Evolutionary conservation across 2,888 invertebrate species (phyloP), one percentile per base, ranked within the genome.

Genomic region (Tenthredo livida): DNA sequence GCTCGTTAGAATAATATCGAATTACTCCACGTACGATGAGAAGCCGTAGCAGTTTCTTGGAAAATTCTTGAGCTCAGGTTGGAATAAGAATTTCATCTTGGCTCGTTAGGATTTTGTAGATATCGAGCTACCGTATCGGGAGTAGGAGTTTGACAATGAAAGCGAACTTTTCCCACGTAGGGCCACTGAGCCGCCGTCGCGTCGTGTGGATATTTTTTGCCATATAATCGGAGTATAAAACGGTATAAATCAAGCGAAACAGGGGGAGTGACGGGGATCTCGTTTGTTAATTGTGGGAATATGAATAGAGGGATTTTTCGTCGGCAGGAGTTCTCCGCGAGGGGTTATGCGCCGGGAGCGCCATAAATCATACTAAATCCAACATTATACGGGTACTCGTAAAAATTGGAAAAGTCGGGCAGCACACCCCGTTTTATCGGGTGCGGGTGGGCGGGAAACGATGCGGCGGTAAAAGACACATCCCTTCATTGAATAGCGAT

Each of bases 371-470:
- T 80, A 83, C 86, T 86, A 86, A 87, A 88, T 87, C 86, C 85
- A 85, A 86, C 86, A 80, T 84, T 85, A 73, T 85, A 84, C 50
- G 43, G 73, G 84, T 84, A 86, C 72, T 82, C 85, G 67, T 86
- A 58, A 80, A 82, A 86, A 88, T 86, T 88, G 87, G 88, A 88
- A 89, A 89, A 89, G 84, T 84, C 86, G 85, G 86, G 85, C 84
- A 80, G 40, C 80, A 40, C 80, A 33, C 78, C 25, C 33, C 12
- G 87, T 87, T 87, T 85, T 86, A 50, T 21, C 54, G 85, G 77
- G 47, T 47, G 77, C 25, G 58, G 77, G 77, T 50, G 54, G 54
- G 77, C 33, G 54, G 61, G 37, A n/a, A 61, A 37, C 80, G 58
- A 40, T 40, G 80, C 17, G 40, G 61, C 58, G 80, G 80, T 80